Evolutionary conservation across 2,888 invertebrate species (phyloP).

Genomic region (Xestia c-nigrum): DNA sequence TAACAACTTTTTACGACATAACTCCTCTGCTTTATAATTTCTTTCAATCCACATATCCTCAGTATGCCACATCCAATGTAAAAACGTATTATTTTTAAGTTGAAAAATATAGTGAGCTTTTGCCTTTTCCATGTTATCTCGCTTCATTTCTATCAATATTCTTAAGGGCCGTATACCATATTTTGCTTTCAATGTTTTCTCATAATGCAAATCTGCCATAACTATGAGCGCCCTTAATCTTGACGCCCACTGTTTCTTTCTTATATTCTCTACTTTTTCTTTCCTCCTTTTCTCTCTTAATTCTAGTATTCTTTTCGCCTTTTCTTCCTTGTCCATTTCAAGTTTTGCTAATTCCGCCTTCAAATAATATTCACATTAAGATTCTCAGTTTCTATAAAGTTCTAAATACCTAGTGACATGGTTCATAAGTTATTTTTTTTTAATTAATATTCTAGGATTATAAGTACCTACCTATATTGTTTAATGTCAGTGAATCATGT

Average conservation of each 20-base stretch:
- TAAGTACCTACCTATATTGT: no score
- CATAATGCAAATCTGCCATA: slow-evolving; percentile 89
- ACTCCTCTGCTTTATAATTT: slow-evolving; percentile 89
- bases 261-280: slow-evolving; percentile 91
- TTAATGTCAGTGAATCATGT: no score
- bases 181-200: slow-evolving; percentile 81
- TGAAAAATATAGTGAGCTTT: slow-evolving; percentile 85
- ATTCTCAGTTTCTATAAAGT: no score
- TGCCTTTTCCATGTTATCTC: slow-evolving; percentile 85
- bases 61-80: slow-evolving; percentile 89
- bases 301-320: slow-evolving; percentile 90
- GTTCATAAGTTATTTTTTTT: no score
- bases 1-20: slow-evolving; percentile 87
- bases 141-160: slow-evolving; percentile 78
- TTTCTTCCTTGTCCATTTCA: slow-evolving; percentile 91
- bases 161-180: slow-evolving; percentile 83
- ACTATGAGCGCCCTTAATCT: slow-evolving; percentile 85
- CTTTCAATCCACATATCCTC: slow-evolving; percentile 88
- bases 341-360: slow-evolving; percentile 87
- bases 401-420: no score
- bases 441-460: no score
- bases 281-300: slow-evolving; percentile 91
- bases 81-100: slow-evolving; percentile 87
- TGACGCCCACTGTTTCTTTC: slow-evolving; percentile 89
- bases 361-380: slow-evolving; percentile 47